A percentile compares a stretch with the other conserved stretches of the same genome.
Conservation (phyloP, 2,797 vertebrate genomes). For the Eulemur coronatus region DNA sequence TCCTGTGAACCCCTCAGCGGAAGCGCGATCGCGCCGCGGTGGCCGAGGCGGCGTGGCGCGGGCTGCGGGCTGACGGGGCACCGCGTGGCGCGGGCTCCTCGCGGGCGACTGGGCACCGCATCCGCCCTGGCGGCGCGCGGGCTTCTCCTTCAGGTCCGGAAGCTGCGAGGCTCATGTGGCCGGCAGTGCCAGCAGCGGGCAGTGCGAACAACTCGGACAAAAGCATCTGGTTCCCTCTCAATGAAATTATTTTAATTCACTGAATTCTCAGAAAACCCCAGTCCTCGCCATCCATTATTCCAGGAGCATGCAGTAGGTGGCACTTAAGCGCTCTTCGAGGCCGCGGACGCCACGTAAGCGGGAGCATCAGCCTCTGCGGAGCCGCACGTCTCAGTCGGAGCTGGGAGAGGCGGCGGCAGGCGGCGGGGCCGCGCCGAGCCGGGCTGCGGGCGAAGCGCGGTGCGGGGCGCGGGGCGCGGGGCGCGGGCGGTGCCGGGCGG, state of each 20-base stretch:
- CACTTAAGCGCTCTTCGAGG: neutral
- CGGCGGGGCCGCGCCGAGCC: no score
- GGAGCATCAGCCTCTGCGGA: neutral
- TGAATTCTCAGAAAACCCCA: neutral
- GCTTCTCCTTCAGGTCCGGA: neutral
- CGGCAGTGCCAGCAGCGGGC: neutral
- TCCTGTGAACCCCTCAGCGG: neutral
- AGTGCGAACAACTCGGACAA: neutral
- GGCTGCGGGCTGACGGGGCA: no score
- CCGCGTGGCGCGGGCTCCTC: no score
- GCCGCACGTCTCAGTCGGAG: neutral
- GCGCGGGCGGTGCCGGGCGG: no score
- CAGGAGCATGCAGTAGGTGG: conserved; percentile 67
- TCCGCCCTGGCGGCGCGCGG: neutral
- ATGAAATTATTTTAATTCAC: conserved; percentile 2
- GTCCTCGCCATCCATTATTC: neutral
- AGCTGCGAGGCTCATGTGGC: neutral
- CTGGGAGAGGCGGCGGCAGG: neutral
- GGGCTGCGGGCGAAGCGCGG: neutral
- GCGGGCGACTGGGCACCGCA: neutral
- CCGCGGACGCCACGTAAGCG: conserved; percentile 52
- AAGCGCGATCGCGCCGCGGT: neutral
- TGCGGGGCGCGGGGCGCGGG: no score
- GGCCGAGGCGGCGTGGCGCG: no score
- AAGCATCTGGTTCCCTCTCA: neutral